phyloP scores from a whole-genome alignment of 2,113 vertebrate genomes.

The Megaceryle maxima region DNA sequence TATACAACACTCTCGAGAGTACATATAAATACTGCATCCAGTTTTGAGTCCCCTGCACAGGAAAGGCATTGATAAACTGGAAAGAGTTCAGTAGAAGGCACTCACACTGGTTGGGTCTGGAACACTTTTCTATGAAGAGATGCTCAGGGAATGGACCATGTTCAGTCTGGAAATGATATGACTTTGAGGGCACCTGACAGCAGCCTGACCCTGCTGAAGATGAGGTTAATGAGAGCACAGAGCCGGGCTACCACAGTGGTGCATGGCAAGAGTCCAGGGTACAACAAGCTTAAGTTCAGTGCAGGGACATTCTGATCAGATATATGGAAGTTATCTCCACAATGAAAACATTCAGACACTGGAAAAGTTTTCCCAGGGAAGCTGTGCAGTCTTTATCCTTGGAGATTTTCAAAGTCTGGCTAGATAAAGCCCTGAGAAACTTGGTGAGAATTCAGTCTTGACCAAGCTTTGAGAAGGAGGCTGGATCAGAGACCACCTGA shows the following conservation, averaged over 20 bases:
- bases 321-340: neutral
- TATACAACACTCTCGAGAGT: neutral
- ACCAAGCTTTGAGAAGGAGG: neutral
- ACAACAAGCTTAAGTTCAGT: neutral
- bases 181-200: neutral
- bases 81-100: neutral
- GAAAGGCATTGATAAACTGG: neutral
- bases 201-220: neutral
- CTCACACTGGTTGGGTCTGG: neutral
- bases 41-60: fast-evolving
- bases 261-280: neutral
- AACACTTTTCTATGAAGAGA: neutral
- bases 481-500: neutral
- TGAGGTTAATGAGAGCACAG: fast-evolving
- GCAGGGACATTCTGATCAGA: fast-evolving
- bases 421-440: neutral
- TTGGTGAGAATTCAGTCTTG: neutral
- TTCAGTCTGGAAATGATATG: neutral
- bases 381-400: neutral
- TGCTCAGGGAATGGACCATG: neutral
- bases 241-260: fast-evolving
- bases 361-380: neutral
- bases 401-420: neutral
- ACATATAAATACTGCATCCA: neutral
- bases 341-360: neutral